Percentiles rank a stretch among this genome's conserved stretches.
phyloP scores from a whole-genome alignment of 2,113 vertebrate genomes.

The Gallinago paraguaiae region DNA sequence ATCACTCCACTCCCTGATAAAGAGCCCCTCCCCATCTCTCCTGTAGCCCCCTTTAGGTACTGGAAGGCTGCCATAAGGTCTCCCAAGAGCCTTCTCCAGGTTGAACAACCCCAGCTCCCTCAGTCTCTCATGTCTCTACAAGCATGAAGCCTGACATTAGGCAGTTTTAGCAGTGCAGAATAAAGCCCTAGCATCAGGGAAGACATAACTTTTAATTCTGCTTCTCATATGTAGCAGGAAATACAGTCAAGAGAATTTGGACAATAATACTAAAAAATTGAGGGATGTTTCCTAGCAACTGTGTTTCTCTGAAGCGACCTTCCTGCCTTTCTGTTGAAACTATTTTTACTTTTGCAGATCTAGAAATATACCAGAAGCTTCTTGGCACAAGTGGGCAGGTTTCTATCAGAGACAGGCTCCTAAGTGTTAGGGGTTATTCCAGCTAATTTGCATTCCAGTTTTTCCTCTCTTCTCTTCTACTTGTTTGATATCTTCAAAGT shows the following conservation, averaged over 20 bases:
- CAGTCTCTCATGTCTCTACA: not conserved
- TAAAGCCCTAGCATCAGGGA: not conserved
- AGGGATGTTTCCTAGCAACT: slow-evolving; percentile 46
- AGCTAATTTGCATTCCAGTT: slow-evolving; percentile 1
- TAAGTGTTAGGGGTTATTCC: not conserved
- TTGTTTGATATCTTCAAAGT: not conserved
- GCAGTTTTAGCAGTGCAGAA: not conserved
- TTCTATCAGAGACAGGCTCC: not conserved
- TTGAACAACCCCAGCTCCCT: too few species aligned
- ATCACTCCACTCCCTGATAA: not conserved
- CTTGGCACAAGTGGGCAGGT: not conserved
- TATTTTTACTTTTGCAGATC: slow-evolving; percentile 16
- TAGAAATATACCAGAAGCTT: slow-evolving; percentile 15
- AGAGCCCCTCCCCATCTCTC: not conserved
- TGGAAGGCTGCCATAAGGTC: too few species aligned
- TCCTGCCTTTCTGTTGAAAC: not conserved
- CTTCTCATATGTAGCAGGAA: not conserved
- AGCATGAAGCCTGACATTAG: not conserved
- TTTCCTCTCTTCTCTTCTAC: not conserved
- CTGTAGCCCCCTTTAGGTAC: not conserved
- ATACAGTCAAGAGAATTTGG: not conserved
- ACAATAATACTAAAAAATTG: not conserved
- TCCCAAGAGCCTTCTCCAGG: too few species aligned
- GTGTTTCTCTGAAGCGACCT: slow-evolving; percentile 7
- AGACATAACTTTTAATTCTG: not conserved